These are phyloP conservation scores for Lasioglossum oenotherae DNA, from an alignment of 2,888 invertebrate genomes.

Conservation along the genomic window DNA sequence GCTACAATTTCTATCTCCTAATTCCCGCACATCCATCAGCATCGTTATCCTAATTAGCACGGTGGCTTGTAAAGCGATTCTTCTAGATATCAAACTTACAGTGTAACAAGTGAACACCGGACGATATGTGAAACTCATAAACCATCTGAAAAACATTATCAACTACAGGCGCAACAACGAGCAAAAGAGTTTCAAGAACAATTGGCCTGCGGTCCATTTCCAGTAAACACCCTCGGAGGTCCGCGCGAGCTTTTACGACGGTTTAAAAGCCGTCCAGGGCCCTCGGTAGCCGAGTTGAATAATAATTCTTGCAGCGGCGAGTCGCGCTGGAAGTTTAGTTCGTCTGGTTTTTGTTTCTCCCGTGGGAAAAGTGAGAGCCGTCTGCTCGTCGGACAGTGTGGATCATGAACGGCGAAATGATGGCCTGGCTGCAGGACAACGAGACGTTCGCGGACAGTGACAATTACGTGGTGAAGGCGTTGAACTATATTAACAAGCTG, in stretches of 20 bases:
- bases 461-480: slow-evolving; percentile 73
- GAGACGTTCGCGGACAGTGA: slow-evolving; percentile 58
- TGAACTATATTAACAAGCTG: slow-evolving; percentile 74
- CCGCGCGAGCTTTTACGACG: neutral
- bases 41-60: neutral
- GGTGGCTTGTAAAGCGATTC: no score
- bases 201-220: neutral
- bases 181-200: neutral
- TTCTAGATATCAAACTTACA: neutral
- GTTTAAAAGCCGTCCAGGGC: neutral
- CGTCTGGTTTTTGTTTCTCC: neutral
- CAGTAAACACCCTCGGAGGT: neutral
- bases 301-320: neutral
- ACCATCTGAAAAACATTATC: neutral
- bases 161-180: neutral
- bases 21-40: neutral
- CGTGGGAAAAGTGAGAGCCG: neutral
- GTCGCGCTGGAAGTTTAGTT: neutral
- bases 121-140: no score
- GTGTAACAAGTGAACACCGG: no score
- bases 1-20: neutral
- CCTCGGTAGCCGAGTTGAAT: neutral
- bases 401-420: slow-evolving; percentile 24
- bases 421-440: slow-evolving; percentile 65
- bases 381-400: neutral